These are phyloP conservation scores for Heliconius hermathena DNA, from an alignment of 1,140 invertebrate species.

Conservation along the genomic window DNA sequence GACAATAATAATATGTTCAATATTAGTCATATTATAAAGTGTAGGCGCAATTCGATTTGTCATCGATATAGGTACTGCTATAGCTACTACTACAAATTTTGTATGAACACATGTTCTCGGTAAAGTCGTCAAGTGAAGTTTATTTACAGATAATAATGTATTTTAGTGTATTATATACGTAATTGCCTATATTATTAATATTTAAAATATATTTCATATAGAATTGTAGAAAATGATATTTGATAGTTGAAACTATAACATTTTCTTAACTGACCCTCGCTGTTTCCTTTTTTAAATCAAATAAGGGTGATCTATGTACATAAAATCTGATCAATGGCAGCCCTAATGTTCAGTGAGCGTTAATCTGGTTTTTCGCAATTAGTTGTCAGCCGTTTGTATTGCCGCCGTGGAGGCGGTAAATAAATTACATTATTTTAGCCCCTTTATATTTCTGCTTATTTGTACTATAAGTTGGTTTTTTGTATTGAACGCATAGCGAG, in stretches of 20 bases:
- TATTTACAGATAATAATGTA: neutral
- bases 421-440: slow-evolving; percentile 53
- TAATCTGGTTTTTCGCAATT: slow-evolving; percentile 76
- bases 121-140: neutral
- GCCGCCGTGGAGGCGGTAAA: slow-evolving; percentile 55
- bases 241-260: no score
- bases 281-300: neutral
- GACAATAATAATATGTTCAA: neutral
- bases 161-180: no score
- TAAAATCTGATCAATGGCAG: slow-evolving; percentile 47
- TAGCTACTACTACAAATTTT: neutral
- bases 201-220: no score
- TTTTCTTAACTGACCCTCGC: neutral
- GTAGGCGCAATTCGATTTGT: neutral
- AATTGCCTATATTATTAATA: no score
- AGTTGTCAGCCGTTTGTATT: slow-evolving; percentile 62
- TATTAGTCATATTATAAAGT: neutral
- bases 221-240: no score
- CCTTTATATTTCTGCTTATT: slow-evolving; percentile 31
- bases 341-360: slow-evolving; percentile 56
- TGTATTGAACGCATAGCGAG: no score
- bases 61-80: neutral
- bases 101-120: neutral
- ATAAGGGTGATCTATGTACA: neutral
- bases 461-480: neutral